Conservation (phyloP, 2,797 vertebrate genomes). For the Nothura maculosa region DNA sequence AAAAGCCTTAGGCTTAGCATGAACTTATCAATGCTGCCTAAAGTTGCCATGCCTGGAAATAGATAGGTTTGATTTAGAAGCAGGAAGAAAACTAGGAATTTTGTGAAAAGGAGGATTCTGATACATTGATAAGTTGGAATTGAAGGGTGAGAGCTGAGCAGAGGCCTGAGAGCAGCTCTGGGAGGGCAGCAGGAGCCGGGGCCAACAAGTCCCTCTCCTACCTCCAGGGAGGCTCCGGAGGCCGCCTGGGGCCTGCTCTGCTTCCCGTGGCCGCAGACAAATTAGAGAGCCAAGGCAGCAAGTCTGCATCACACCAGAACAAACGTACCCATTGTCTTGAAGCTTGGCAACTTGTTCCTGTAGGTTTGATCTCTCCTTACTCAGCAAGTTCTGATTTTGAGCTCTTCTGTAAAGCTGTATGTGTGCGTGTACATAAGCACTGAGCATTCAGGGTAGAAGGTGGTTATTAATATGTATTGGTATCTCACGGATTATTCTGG, state of each 20-base stretch:
- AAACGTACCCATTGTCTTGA: too few relatives aligned
- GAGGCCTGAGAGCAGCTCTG: too few relatives aligned
- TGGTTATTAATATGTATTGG: background rate
- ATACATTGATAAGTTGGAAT: background rate
- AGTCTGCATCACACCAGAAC: background rate
- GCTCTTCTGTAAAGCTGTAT: background rate
- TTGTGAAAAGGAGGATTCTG: background rate
- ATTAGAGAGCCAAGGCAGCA: background rate
- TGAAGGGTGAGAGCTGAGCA: background rate
- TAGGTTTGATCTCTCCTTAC: background rate
- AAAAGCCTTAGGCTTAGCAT: background rate
- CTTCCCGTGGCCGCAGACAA: background rate
- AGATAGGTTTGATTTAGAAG: background rate
- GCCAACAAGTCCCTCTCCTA: too few relatives aligned
- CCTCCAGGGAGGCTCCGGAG: too few relatives aligned
- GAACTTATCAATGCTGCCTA: background rate
- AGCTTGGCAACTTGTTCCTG: background rate
- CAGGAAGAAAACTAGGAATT: background rate
- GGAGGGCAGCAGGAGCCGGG: too few relatives aligned
- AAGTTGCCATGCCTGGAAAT: background rate
- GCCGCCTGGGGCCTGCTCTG: too few relatives aligned
- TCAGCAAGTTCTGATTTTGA: background rate
- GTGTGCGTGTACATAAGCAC: background rate
- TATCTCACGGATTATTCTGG: background rate
- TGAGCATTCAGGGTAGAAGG: background rate